These are phyloP conservation scores for Butastur rufipennis DNA, from an alignment of 2,113 vertebrate species.

Conservation along the genomic window DNA sequence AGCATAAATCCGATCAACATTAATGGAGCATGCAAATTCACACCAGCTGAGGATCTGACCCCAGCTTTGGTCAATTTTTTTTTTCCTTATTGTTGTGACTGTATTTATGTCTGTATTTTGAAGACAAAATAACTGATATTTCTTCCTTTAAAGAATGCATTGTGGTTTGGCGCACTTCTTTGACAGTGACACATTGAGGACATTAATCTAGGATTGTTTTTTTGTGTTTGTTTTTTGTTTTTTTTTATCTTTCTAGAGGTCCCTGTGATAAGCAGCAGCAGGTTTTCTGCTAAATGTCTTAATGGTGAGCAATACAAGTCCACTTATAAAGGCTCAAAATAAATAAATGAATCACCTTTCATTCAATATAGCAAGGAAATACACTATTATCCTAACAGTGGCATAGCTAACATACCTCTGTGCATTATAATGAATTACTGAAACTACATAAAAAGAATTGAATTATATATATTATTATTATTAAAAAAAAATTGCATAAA, in stretches of 20 bases:
- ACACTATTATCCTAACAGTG: not conserved
- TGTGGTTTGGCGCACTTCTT: not conserved
- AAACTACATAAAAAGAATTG: not conserved
- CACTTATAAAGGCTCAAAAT: not conserved
- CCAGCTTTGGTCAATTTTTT: not conserved
- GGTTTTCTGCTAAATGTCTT: not conserved
- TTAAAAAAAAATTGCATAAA: not conserved
- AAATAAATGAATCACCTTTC: not conserved
- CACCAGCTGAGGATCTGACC: not conserved
- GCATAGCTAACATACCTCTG: not conserved
- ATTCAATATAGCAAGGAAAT: not conserved
- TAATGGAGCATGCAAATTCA: not conserved
- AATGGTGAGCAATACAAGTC: not conserved
- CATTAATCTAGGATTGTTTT: not conserved
- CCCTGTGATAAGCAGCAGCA: not conserved
- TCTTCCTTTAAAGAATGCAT: not conserved
- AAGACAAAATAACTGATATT: not conserved
- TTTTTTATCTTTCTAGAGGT: not conserved
- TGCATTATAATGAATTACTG: not conserved
- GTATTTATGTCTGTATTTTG: not conserved
- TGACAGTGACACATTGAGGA: not conserved
- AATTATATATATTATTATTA: not conserved
- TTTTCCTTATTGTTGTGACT: not conserved
- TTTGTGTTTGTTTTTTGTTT: fast-evolving
- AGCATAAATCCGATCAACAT: not conserved